These are phyloP conservation scores for Rhynchonycteris naso DNA, from an alignment of 2,797 vertebrate genomes.

Conservation along the genomic window DNA sequence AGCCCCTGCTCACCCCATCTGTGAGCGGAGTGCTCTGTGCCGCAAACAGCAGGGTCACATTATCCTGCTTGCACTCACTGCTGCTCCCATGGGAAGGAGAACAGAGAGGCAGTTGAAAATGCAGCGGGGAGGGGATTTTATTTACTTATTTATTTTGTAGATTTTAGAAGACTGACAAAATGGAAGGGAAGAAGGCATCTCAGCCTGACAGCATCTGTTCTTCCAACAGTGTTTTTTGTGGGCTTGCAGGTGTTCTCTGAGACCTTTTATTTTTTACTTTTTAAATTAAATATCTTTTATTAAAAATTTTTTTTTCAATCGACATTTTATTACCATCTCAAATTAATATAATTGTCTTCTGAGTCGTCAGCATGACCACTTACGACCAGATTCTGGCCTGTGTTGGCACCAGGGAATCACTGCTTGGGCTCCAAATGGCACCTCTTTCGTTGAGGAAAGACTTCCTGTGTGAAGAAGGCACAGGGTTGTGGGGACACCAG, in stretches of 20 bases:
- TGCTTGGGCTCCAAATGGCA: background rate
- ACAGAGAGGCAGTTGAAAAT: background rate
- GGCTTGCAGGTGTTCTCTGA: background rate
- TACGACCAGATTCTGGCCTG: background rate
- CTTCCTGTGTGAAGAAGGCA: background rate
- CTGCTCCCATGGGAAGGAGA: background rate
- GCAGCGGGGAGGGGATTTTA: background rate
- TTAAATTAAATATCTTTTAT: background rate
- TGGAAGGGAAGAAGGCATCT: background rate
- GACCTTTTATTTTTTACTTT: background rate
- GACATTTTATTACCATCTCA: background rate
- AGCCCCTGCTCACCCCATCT: too few species aligned
- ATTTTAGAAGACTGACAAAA: background rate
- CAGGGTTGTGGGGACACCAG: accelerated
- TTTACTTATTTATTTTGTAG: background rate
- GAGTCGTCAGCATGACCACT: background rate
- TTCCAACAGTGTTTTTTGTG: background rate
- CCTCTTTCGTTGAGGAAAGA: background rate
- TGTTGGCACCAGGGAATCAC: background rate
- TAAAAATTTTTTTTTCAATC: background rate
- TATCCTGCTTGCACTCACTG: too few species aligned
- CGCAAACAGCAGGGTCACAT: background rate
- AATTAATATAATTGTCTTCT: background rate
- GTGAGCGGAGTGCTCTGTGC: background rate
- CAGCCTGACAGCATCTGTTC: background rate